phyloP scores from a whole-genome alignment of 2,797 vertebrate genomes.

The Aulostomus chinensis region DNA sequence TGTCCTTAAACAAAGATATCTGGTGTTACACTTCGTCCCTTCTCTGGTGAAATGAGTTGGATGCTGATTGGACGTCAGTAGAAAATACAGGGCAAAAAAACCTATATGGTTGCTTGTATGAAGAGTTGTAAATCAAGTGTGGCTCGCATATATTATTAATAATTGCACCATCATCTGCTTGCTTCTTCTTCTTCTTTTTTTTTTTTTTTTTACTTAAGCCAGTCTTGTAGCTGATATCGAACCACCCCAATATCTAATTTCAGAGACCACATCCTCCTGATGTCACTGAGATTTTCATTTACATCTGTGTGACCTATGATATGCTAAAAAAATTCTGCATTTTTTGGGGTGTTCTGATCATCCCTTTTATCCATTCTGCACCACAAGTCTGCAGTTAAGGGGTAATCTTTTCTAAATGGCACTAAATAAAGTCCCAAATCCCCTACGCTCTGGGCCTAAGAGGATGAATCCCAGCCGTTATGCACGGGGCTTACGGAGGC shows the following conservation, averaged over 20 bases:
- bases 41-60: constrained; percentile 42
- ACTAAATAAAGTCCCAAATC: constrained; percentile 79
- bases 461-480: constrained; percentile 76
- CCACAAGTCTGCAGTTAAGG: constrained; percentile 61
- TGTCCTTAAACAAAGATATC: constrained; percentile 64
- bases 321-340: constrained; percentile 13
- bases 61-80: constrained; percentile 55
- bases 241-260: background rate
- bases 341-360: constrained; percentile 32
- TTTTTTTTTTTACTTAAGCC: too few relatives aligned
- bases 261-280: background rate
- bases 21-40: constrained; percentile 47
- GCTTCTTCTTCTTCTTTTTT: background rate
- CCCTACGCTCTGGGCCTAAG: constrained; percentile 63
- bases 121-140: constrained; percentile 41
- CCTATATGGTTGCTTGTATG: constrained; percentile 42
- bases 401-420: constrained; percentile 78
- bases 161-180: constrained; percentile 29
- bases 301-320: background rate
- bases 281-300: constrained; percentile 4
- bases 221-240: constrained; percentile 6
- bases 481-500: constrained; percentile 65
- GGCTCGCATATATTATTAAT: constrained; percentile 17
- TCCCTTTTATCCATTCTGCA: constrained; percentile 45
- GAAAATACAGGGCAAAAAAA: constrained; percentile 42